Evolutionary conservation across 2,113 vertebrate species (phyloP).

Genomic region (Grus americana): DNA sequence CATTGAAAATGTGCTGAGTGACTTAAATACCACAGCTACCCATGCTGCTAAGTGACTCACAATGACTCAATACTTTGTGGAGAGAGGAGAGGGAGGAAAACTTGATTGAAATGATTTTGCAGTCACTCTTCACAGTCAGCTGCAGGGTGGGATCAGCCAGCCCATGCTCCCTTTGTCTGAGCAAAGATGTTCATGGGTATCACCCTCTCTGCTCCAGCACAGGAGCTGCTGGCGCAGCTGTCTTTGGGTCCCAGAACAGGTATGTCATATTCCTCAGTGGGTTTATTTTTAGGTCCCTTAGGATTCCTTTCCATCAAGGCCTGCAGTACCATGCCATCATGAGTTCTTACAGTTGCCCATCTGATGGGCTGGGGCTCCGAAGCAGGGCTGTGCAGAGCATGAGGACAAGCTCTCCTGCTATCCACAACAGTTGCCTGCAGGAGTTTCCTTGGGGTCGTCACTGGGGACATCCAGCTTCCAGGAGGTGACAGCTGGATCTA

Average conservation of each 20-base stretch:
- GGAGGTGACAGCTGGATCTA: not conserved
- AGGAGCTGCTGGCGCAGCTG: not conserved
- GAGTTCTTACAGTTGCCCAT: not conserved
- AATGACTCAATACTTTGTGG: not conserved
- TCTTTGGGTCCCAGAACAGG: not conserved
- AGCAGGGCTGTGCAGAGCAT: not conserved
- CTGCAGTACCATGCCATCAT: not conserved
- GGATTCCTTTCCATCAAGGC: not conserved
- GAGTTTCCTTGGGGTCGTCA: not conserved
- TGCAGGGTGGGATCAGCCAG: not conserved
- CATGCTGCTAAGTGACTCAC: not conserved
- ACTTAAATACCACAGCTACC: not conserved
- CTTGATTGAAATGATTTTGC: not conserved
- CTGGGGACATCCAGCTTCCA: not conserved
- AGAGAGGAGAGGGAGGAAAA: not conserved
- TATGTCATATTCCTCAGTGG: not conserved
- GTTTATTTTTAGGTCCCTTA: not conserved
- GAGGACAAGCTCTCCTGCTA: not conserved
- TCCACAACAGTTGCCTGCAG: not conserved
- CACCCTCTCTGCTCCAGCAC: not conserved
- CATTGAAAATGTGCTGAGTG: not conserved
- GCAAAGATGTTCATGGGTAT: not conserved
- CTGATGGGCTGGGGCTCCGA: not conserved
- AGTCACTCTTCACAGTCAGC: not conserved
- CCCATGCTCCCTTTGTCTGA: not conserved